Conservation (phyloP, 1,140 invertebrate genomes). For the Bombus superbus region DNA sequence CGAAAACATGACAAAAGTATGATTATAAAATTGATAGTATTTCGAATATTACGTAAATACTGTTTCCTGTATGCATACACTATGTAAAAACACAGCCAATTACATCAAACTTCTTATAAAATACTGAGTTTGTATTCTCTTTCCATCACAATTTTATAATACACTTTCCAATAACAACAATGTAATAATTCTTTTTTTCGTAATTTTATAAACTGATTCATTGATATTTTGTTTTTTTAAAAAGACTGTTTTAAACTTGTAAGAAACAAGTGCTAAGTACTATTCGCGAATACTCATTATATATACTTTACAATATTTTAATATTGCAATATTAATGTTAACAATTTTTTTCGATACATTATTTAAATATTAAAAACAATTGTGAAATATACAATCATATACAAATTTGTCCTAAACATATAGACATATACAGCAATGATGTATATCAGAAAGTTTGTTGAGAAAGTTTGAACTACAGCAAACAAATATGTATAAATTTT, state of each 20-base stretch:
- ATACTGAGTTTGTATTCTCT: slow-evolving; percentile 6
- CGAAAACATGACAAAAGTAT: slow-evolving; percentile 33
- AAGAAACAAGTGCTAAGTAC: slow-evolving; percentile 2
- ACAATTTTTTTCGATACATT: slow-evolving; percentile 1
- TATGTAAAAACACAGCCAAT: slow-evolving; percentile 60
- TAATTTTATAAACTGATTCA: neutral
- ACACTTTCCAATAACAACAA: slow-evolving; percentile 15
- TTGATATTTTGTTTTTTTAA: neutral
- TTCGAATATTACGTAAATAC: slow-evolving; percentile 55
- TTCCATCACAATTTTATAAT: slow-evolving; percentile 28
- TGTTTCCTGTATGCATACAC: slow-evolving; percentile 32
- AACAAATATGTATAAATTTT: slow-evolving; percentile 35
- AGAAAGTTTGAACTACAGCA: neutral
- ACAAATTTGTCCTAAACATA: slow-evolving; percentile 5
- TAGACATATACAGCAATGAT: slow-evolving; percentile 4
- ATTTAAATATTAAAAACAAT: slow-evolving; percentile 10
- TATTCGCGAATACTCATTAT: slow-evolving; percentile 2
- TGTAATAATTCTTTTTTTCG: neutral
- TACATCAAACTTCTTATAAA: slow-evolving; percentile 39
- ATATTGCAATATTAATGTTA: slow-evolving; percentile 20
- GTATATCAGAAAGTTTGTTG: neutral
- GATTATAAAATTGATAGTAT: slow-evolving; percentile 48
- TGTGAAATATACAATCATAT: slow-evolving; percentile 22
- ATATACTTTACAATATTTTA: slow-evolving; percentile 18
- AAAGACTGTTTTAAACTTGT: neutral